Base-by-base conservation (phyloP, 2,797 vertebrate genomes). In the Phrynocephalus vlangalii region DNA sequence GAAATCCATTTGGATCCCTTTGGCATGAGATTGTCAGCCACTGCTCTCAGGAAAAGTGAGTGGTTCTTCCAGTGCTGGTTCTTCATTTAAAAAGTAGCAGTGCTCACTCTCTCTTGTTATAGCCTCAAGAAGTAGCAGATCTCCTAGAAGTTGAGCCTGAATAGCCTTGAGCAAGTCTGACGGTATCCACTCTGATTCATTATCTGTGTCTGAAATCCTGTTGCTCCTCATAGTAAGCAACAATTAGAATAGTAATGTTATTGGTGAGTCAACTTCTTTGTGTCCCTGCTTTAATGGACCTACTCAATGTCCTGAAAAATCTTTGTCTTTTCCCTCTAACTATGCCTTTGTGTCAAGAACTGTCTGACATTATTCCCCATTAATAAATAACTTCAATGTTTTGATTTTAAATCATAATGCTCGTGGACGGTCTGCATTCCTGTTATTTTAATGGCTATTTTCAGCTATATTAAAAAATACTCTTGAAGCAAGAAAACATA, bases 401-500 rank as follows among this genome's bases (percentile, higher is more conserved):
- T 82, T 89, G 86, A 66, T 79, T 79, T 83, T 72, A 16, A 6
- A 89, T 48, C 8, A 7, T 83, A 92, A 85, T 84, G 84, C 60
- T 73, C 16, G 66, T 7, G 38, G 3, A 84, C 84, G 26, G 72
- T n/a, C 48, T 94, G 90, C 92, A 92, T 88, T 90, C 88, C 63
- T 84, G 50, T 93, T 88, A 86, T 79, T 52, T 75, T 79, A 18
- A 5, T 72, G 28, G 60, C 1, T 26, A 76, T 90, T 87, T 91
- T 90, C 50, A 87, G 15, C 24, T 88, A 75, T 73, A 72, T 87
- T 18, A 56, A 90, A 92, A 88, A 3, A 44, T 44, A 44, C 38
- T 44, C 90, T 22, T 9, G 87, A 89, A 3, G 26, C 4, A 67
- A 70, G 85, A 92, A 82, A 92, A 87, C 30, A 0, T 38, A 89